Evolutionary conservation across 1,140 invertebrate species (phyloP).

Genomic region (Zaprionus camerounensis): DNA sequence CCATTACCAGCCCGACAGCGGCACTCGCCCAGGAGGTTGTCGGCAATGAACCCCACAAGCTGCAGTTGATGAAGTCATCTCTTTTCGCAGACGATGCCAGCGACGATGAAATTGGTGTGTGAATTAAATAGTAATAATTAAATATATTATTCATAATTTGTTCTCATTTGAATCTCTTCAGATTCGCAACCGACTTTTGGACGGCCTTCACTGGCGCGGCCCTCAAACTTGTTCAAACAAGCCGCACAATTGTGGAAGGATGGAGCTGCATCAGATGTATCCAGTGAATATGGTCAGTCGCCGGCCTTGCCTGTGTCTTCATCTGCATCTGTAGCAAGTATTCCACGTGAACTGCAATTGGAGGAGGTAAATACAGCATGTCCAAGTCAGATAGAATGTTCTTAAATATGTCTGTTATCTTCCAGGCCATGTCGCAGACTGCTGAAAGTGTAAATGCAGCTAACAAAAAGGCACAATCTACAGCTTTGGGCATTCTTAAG

Average conservation of each 20-base stretch:
- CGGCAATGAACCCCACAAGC: slow-evolving; percentile 87
- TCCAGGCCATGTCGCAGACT: slow-evolving; percentile 56
- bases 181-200: neutral
- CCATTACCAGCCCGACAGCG: slow-evolving; percentile 85
- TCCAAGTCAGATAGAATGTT: neutral
- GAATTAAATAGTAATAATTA: neutral
- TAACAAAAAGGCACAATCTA: slow-evolving; percentile 1
- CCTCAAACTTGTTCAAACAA: slow-evolving; percentile 18
- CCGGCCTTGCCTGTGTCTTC: slow-evolving; percentile 58
- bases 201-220: neutral
- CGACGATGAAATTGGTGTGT: slow-evolving; percentile 51
- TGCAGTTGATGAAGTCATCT: slow-evolving; percentile 95
- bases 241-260: slow-evolving; percentile 53
- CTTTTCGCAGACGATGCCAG: slow-evolving; percentile 84
- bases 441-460: slow-evolving; percentile 34
- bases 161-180: neutral
- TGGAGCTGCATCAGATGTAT: slow-evolving; percentile 54
- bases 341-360: slow-evolving; percentile 59
- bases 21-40: slow-evolving; percentile 86
- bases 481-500: slow-evolving; percentile 18
- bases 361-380: slow-evolving; percentile 44
- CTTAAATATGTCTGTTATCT: neutral
- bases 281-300: slow-evolving; percentile 68
- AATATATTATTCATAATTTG: neutral
- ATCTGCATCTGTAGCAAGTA: slow-evolving; percentile 63